Conservation (phyloP, 1,140 invertebrate species). For the Scaptomyza pallida region DNA sequence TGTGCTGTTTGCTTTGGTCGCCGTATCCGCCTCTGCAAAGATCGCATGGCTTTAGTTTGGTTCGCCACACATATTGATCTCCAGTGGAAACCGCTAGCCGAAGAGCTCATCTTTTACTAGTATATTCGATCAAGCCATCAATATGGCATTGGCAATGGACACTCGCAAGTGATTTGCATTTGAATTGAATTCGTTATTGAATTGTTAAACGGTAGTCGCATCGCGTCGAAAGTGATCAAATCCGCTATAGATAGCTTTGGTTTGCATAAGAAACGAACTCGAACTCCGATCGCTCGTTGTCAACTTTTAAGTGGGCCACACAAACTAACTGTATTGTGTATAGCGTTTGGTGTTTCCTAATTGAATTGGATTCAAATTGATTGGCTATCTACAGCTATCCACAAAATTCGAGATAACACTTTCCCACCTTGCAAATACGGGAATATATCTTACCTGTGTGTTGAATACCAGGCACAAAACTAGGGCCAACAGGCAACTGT, state of each 20-base stretch:
- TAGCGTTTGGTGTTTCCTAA: slow-evolving; percentile 56
- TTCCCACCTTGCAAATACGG: slow-evolving; percentile 30
- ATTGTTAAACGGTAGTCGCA: slow-evolving; percentile 75
- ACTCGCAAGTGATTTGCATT: slow-evolving; percentile 73
- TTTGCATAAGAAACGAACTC: slow-evolving; percentile 55
- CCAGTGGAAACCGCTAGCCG: slow-evolving; percentile 53
- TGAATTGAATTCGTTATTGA: slow-evolving; percentile 77
- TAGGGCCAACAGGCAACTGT: slow-evolving; percentile 68
- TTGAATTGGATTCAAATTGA: slow-evolving; percentile 46
- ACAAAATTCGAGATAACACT: slow-evolving; percentile 41
- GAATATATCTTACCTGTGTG: slow-evolving; percentile 67
- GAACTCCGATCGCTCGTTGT: neutral
- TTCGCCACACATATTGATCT: slow-evolving; percentile 28
- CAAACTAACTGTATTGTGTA: slow-evolving; percentile 63
- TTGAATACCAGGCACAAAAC: slow-evolving; percentile 73
- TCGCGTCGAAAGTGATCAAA: slow-evolving; percentile 76
- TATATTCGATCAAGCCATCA: slow-evolving; percentile 56
- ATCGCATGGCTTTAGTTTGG: slow-evolving; percentile 15
- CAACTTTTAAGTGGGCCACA: slow-evolving; percentile 58
- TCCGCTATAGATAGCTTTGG: slow-evolving; percentile 65
- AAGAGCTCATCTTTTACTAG: slow-evolving; percentile 25
- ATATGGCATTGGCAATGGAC: slow-evolving; percentile 46
- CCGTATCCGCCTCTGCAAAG: slow-evolving; percentile 7
- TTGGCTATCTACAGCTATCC: slow-evolving; percentile 31
- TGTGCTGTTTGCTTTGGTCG: slow-evolving; percentile 24